These are phyloP conservation scores for Gasteruption jaculator DNA, from an alignment of 2,888 invertebrate genomes.

Conservation along the genomic window DNA sequence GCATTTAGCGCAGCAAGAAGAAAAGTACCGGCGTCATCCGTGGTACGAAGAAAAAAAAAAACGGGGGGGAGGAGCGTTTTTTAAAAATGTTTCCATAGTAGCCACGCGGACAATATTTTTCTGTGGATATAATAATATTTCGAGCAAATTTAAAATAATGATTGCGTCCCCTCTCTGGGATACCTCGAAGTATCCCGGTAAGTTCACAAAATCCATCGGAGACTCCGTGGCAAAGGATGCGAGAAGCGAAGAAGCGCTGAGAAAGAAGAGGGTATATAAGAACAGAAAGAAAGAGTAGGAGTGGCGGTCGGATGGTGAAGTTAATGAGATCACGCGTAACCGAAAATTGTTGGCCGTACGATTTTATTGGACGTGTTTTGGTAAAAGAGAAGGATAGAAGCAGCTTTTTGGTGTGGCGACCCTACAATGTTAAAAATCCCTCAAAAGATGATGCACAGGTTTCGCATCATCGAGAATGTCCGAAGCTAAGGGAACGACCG, in stretches of 20 bases:
- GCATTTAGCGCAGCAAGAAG: too few species aligned
- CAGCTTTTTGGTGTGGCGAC: too few species aligned
- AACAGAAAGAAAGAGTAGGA: conserved; percentile 20
- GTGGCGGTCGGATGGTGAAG: conserved; percentile 34
- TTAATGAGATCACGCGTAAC: conserved; percentile 51
- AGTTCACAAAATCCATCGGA: conserved; percentile 1
- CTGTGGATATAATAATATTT: conserved; percentile 39
- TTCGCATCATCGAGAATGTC: too few species aligned
- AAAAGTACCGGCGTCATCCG: too few species aligned
- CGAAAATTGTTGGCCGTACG: conserved; percentile 48
- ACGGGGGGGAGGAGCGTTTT: too few species aligned
- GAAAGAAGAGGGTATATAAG: conserved; percentile 7
- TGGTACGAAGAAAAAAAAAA: too few species aligned
- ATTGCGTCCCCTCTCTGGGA: conserved; percentile 29
- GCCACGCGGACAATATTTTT: too few species aligned
- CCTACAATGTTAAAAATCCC: too few species aligned
- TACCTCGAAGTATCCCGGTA: conserved; percentile 15
- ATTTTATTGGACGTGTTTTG: conserved; percentile 47
- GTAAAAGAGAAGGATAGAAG: too few species aligned
- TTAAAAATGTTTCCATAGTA: too few species aligned
- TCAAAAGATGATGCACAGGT: too few species aligned
- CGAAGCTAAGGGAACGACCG: too few species aligned
- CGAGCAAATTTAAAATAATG: conserved; percentile 40
- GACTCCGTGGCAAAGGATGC: conserved; percentile 10
- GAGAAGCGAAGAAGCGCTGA: conserved; percentile 10